Conservation (phyloP, 53 echinoderm and acorn worm genomes). For the Luidia sarsii region DNA sequence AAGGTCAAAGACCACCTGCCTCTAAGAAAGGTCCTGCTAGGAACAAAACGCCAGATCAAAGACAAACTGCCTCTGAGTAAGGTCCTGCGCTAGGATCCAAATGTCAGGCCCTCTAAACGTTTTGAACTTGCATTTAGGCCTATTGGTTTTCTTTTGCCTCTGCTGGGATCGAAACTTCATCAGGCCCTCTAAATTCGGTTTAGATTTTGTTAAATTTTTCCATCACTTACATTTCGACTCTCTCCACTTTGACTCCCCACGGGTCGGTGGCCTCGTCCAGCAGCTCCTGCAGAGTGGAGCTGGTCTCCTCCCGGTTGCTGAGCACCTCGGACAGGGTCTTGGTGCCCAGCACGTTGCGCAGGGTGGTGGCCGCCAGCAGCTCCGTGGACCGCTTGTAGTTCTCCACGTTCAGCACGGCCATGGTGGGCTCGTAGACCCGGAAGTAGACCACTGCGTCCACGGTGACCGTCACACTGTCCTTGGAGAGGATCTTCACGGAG, state of each 20-base stretch:
- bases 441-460: constrained; percentile 89
- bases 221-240: constrained; percentile 83
- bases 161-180: no score
- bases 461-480: constrained; percentile 87
- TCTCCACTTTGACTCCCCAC: constrained; percentile 96
- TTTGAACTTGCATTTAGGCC: no score
- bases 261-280: constrained; percentile 89
- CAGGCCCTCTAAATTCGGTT: no score
- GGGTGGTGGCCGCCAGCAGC: constrained; percentile 79
- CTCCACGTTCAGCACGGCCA: constrained; percentile 81
- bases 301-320: constrained; percentile 32
- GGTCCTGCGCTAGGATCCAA: no score
- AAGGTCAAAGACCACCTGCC: no score
- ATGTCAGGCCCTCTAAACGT: no score
- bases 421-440: constrained; percentile 75
- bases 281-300: constrained; percentile 17
- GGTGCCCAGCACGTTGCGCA: constrained; percentile 87
- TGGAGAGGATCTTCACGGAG: constrained; percentile 66
- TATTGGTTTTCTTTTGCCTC: no score
- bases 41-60: no score
- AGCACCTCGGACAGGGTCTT: constrained; percentile 66
- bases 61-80: no score
- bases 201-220: no score
- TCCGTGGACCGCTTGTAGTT: constrained; percentile 74
- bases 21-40: no score